Conservation (phyloP, 2,113 vertebrate species). For the Tragelaphus scriptus region DNA sequence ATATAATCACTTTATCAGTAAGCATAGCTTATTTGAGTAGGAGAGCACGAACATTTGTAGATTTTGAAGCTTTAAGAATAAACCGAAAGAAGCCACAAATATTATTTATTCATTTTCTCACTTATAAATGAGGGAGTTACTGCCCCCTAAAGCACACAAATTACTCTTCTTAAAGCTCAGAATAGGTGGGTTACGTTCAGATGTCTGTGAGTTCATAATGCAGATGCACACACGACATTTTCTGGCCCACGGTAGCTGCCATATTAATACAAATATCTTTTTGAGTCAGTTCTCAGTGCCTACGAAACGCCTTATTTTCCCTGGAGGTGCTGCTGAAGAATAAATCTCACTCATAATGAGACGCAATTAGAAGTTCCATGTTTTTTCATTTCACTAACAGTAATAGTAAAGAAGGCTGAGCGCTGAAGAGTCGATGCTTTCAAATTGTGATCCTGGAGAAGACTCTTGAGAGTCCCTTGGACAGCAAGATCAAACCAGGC, state of each 20-base stretch:
- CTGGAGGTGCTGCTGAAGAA: accelerated
- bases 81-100: background rate
- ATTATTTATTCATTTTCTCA: background rate
- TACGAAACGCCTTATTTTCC: background rate
- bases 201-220: background rate
- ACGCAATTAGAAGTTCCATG: background rate
- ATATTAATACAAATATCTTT: background rate
- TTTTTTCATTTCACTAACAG: background rate
- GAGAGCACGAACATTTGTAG: background rate
- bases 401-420: background rate
- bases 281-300: background rate
- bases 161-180: background rate
- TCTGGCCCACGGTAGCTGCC: background rate
- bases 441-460: background rate
- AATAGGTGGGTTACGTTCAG: background rate
- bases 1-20: background rate
- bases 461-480: background rate
- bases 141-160: background rate
- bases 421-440: background rate
- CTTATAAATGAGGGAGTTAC: background rate
- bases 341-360: background rate
- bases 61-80: background rate
- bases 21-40: background rate
- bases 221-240: background rate
- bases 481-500: background rate